phyloP scores from a whole-genome alignment of 2,113 vertebrate species.

The Phrynosoma platyrhinos region DNA sequence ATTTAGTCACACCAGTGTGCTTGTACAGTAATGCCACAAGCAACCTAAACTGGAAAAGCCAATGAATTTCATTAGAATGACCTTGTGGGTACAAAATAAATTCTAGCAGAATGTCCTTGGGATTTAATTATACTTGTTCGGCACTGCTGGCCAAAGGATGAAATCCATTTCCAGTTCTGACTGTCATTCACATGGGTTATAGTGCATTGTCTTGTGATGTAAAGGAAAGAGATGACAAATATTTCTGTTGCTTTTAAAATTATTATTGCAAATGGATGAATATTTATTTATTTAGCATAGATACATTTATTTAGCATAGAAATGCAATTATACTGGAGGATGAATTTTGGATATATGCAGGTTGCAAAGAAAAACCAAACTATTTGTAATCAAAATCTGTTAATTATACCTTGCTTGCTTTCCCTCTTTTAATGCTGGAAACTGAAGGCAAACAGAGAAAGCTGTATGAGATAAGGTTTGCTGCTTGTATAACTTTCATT shows the following conservation, averaged over 20 bases:
- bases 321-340: not conserved
- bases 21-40: not conserved
- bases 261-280: not conserved
- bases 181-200: not conserved
- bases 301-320: not conserved
- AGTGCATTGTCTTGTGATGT: not conserved
- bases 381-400: not conserved
- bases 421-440: not conserved
- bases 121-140: slow-evolving; percentile 38
- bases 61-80: slow-evolving; percentile 36
- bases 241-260: slow-evolving; percentile 3
- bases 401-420: not conserved
- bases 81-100: slow-evolving; percentile 36
- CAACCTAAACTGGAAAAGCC: slow-evolving; percentile 13
- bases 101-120: slow-evolving; percentile 17
- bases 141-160: slow-evolving; percentile 16
- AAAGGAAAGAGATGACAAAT: slow-evolving; percentile 4
- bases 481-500: not conserved
- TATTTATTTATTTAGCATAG: not conserved
- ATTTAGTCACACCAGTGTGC: not conserved
- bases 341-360: not conserved
- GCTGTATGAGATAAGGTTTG: not conserved
- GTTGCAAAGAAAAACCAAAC: not conserved
- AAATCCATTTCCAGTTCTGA: slow-evolving; percentile 13
- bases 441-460: not conserved